Conservation (phyloP, 2,797 vertebrate genomes). For the Eupleurogrammus muticus region DNA sequence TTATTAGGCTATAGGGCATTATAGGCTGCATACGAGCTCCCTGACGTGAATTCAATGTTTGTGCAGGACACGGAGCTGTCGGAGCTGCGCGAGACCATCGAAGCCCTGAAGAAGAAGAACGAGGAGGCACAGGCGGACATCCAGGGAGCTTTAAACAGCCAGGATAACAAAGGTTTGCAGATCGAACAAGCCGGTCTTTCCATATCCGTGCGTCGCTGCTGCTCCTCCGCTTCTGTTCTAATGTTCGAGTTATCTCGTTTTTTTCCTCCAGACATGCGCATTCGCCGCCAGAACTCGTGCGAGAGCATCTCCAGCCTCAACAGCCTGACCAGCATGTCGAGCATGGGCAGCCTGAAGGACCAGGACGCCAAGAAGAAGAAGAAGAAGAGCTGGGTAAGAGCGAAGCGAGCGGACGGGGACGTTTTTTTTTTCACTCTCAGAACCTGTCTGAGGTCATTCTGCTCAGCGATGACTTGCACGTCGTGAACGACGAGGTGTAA, state of each 20-base stretch:
- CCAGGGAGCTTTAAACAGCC: constrained; percentile 90
- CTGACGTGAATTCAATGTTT: constrained; percentile 18
- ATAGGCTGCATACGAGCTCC: too few relatives aligned
- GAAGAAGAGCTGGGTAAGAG: constrained; percentile 96
- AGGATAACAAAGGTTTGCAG: constrained; percentile 89
- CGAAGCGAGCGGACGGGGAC: too few relatives aligned
- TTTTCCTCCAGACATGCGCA: constrained; percentile 89
- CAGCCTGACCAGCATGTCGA: constrained; percentile 96
- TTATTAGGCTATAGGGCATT: too few relatives aligned
- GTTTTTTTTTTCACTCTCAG: not conserved
- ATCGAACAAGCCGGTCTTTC: not conserved
- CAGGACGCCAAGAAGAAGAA: constrained; percentile 97
- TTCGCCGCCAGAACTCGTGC: constrained; percentile 95
- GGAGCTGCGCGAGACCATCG: constrained; percentile 94
- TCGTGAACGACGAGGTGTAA: constrained; percentile 46
- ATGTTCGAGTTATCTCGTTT: constrained; percentile 7
- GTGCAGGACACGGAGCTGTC: constrained; percentile 90
- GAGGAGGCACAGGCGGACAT: constrained; percentile 95
- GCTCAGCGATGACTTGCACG: constrained; percentile 19
- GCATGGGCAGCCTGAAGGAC: constrained; percentile 93
- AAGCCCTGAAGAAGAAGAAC: constrained; percentile 90
- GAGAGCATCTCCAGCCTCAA: constrained; percentile 98
- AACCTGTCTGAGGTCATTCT: constrained; percentile 12
- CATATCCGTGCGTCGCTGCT: not conserved
- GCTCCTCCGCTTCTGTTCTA: constrained; percentile 5